Evolutionary conservation across 2,113 vertebrate genomes (phyloP), one percentile per base, ranked within the genome.

Genomic region (Phaethornis superciliosus): DNA sequence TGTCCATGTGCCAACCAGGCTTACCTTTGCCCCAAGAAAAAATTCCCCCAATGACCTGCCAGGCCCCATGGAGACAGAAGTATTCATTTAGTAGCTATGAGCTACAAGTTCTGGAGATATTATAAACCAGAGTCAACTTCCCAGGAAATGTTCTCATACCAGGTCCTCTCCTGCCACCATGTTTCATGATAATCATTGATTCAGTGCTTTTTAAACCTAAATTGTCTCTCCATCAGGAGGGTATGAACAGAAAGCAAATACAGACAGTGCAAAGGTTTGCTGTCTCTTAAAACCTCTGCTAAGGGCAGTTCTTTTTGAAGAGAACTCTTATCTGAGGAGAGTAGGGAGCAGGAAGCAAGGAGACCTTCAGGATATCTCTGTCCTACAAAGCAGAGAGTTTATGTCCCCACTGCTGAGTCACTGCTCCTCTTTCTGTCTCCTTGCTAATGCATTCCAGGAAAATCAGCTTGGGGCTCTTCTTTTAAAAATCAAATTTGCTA

Each of bases 381-480:
- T 69, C n/a, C 64, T 69, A 24, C 15, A 47, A 72, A 74, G 67
- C 52, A 67, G 58, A 62, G 1, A 7, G 47, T 32, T 47, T 24
- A 0, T 8, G 32, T 23, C 11, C 40, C 56, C 60, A 14, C 0
- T 24, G 63, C 9, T 12, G 42, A 40, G 28, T 40, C 68, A 46
- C 4, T 1, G 37, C 51, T 16, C 32, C 32, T 47, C 32, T 15
- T 59, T 20, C 67, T 44, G 18, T 44, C 42, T 35, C 1, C 0
- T 2, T 60, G 59, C 55, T 69, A 15, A 6, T 10, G 17, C 33
- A 8, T 69, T 49, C 70, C 15, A 78, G 47, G 51, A 54, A 90
- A 90, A 71, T 26, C 26, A 64, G 17, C 9, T 22, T 16, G 54
- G n/a, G 16, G 32, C 4, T 15, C 3, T 12, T 42, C 37, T 32